Conservation (phyloP, 2,888 invertebrate genomes). For the Crioceris asparagi region DNA sequence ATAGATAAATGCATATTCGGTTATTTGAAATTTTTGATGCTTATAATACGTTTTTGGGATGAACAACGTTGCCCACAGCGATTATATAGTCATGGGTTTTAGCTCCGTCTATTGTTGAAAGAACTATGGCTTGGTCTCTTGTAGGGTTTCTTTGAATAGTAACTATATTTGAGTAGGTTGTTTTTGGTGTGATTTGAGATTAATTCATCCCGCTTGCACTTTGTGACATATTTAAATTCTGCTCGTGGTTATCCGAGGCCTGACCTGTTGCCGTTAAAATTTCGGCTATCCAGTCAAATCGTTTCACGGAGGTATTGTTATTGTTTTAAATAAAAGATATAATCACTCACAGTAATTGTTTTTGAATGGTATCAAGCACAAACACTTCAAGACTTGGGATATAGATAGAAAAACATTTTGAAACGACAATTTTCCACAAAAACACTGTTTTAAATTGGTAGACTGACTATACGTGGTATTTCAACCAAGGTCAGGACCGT, state of each 20-base stretch:
- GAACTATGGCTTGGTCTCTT: conserved; percentile 1
- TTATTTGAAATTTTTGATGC: conserved; percentile 3
- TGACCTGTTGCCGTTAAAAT: background rate
- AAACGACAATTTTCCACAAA: too few species aligned
- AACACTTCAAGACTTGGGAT: too few species aligned
- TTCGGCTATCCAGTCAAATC: background rate
- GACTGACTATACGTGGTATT: too few species aligned
- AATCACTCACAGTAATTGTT: conserved; percentile 1
- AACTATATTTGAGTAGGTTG: conserved; percentile 2
- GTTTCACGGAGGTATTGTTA: background rate
- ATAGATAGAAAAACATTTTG: too few species aligned
- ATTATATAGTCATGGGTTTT: conserved; percentile 3
- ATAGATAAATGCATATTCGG: conserved; percentile 2
- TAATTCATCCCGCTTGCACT: background rate
- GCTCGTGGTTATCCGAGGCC: conserved; percentile 1
- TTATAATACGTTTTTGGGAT: conserved; percentile 1
- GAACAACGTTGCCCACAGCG: conserved; percentile 2
- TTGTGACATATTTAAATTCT: conserved; percentile 1
- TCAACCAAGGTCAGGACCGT: too few species aligned
- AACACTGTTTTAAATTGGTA: too few species aligned
- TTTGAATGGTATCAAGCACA: background rate
- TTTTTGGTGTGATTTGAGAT: too few species aligned
- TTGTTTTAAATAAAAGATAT: background rate
- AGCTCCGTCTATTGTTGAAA: background rate
- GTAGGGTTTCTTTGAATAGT: too few species aligned